Conservation (phyloP, 2,797 vertebrate genomes). For the Knipowitschia caucasica region DNA sequence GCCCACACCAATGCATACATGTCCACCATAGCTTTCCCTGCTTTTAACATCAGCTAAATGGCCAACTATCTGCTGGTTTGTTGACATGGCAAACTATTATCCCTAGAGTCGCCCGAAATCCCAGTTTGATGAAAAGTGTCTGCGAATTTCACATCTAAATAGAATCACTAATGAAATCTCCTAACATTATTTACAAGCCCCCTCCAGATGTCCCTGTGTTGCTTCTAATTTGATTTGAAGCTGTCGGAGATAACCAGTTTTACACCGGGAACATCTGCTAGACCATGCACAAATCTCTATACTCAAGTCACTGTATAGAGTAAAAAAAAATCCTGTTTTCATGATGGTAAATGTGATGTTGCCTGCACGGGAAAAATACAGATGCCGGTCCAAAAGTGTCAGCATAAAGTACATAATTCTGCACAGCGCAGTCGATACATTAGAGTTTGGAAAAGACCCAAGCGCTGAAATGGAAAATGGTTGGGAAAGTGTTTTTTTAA, state of each 20-base stretch:
- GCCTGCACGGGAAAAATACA: constrained; percentile 2
- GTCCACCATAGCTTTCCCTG: constrained; percentile 3
- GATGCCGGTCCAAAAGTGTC: constrained; percentile 28
- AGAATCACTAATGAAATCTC: constrained; percentile 3
- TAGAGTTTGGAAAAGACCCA: constrained; percentile 40
- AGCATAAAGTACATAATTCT: constrained; percentile 19
- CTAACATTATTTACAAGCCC: neutral
- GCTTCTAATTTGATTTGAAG: constrained; percentile 13
- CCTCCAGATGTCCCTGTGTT: constrained; percentile 10
- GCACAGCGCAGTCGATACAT: constrained; percentile 26
- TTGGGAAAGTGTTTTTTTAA: constrained; percentile 21
- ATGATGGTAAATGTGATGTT: constrained; percentile 18
- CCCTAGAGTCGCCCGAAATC: constrained; percentile 8
- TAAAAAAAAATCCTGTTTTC: neutral
- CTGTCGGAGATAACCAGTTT: constrained; percentile 11
- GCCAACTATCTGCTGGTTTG: constrained; percentile 4
- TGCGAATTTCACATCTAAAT: constrained; percentile 9
- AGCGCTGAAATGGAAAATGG: constrained; percentile 28
- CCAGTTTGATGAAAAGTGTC: constrained; percentile 5
- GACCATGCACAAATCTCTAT: constrained; percentile 5
- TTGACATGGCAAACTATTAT: constrained; percentile 21
- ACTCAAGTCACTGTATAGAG: neutral
- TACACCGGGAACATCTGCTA: constrained; percentile 15
- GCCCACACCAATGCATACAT: neutral
- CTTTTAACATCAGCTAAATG: constrained; percentile 3